A percentile compares a stretch with the other conserved stretches of the same genome.
These are phyloP conservation scores for Sphenodon punctatus DNA, from an alignment of 2,797 vertebrate species.

Conservation along the genomic window DNA sequence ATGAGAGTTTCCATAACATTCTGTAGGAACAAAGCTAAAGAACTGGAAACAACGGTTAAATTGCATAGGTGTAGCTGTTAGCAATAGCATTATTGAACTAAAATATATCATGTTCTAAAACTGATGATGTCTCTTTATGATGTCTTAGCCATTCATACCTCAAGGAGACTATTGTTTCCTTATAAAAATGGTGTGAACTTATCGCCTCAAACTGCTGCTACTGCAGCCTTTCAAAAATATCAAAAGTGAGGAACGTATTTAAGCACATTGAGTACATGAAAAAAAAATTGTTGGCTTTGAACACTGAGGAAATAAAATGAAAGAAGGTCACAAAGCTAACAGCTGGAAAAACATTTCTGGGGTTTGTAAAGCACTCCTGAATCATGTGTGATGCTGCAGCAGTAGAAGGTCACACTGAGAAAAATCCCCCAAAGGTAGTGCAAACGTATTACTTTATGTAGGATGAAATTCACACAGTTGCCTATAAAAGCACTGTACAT, in stretches of 20 bases:
- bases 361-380: not conserved
- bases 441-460: not conserved
- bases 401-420: not conserved
- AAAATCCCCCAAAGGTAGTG: not conserved
- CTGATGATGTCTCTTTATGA: not conserved
- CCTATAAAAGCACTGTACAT: not conserved
- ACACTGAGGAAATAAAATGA: not conserved
- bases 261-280: not conserved
- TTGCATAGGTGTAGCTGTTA: fast-evolving
- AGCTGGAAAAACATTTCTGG: conserved; percentile 5
- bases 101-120: not conserved
- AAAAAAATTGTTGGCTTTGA: not conserved
- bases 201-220: not conserved
- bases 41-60: not conserved
- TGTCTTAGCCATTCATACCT: not conserved
- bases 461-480: not conserved
- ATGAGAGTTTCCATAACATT: not conserved
- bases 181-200: not conserved
- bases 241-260: not conserved
- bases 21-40: not conserved
- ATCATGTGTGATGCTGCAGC: not conserved
- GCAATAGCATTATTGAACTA: not conserved
- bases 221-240: not conserved
- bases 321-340: not conserved
- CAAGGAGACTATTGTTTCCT: not conserved